A percentile compares a stretch with the other conserved stretches of the same genome.
These are phyloP conservation scores for Chiloscyllium plagiosum DNA, from an alignment of 2,113 vertebrate genomes.

Conservation along the genomic window DNA sequence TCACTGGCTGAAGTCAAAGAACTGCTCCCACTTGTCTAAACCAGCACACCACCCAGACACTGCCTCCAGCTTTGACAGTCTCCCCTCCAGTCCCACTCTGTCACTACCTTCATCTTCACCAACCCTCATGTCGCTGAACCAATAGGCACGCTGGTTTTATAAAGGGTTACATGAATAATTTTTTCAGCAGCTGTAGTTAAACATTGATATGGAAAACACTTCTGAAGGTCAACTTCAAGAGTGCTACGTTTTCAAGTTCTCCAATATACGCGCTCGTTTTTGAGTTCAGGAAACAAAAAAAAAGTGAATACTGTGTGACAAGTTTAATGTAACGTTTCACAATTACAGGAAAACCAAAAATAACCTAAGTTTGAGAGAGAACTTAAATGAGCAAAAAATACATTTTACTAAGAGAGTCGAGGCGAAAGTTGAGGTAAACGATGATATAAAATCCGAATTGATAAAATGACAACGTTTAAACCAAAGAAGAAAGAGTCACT, in stretches of 20 bases:
- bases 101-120: neutral
- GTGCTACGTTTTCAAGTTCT: neutral
- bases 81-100: neutral
- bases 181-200: neutral
- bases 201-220: neutral
- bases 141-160: neutral
- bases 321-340: neutral
- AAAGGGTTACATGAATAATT: neutral
- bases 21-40: neutral
- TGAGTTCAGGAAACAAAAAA: neutral
- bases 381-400: neutral
- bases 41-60: neutral
- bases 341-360: neutral
- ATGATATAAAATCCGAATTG: neutral
- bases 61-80: neutral
- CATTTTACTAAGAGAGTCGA: neutral
- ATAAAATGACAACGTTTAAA: neutral
- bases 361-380: neutral
- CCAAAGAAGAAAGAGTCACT: no score
- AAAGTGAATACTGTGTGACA: neutral
- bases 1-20: constrained; percentile 37
- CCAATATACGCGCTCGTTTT: neutral
- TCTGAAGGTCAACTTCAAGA: neutral
- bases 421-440: neutral
- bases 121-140: neutral